Base-by-base conservation (phyloP, 2,113 vertebrate genomes). In the Todiramphus chloris region DNA sequence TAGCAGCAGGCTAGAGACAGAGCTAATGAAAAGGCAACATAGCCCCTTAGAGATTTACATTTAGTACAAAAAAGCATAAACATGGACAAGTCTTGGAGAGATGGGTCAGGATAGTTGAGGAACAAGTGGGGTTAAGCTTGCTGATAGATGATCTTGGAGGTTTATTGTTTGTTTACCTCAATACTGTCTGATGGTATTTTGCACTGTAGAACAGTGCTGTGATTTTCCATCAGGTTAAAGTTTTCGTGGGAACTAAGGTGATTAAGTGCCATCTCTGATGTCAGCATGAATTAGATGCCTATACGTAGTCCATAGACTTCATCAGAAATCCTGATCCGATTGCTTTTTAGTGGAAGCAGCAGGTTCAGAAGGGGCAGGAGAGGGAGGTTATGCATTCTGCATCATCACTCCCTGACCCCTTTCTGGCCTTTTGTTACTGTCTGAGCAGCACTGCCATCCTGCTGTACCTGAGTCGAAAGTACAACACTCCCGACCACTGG, bases 401-500 rank as follows among this genome's bases (percentile, higher is more conserved):
- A 39, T 6, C 5, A 0, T 53, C 25, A 39, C 13, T 46, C 56
- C 50, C 75, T 72, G 73, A 23, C 15, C 24, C 11, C 28, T 70
- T 37, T 70, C 62, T 63, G 81, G 56, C 90, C 62, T 88, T 66
- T 82, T 55, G 25, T 76, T 58, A 6, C 3, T 48, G 33, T 5
- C 5, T 41, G 83, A 43, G 78, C 93, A 99, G 98, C 91, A 96
- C 97, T 27, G 98, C 98, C 84, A 99, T 99, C 63, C 93, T 99
- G 74, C 91, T 97, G 56, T 99, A 99, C 46, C 83, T 99, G 95
- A 98, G 94, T 6, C 96, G 97, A 23, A 98, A 98, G 97, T 97
- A 97, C 94, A 92, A 97, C 85, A 98, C 98, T n/a, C 97, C 98
- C 0, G 98, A 98, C 92, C 98, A 98, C 97, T 99, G 98, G 99